Evolutionary conservation across 2,113 vertebrate species (phyloP).

Genomic region (Peromyscus leucopus): DNA sequence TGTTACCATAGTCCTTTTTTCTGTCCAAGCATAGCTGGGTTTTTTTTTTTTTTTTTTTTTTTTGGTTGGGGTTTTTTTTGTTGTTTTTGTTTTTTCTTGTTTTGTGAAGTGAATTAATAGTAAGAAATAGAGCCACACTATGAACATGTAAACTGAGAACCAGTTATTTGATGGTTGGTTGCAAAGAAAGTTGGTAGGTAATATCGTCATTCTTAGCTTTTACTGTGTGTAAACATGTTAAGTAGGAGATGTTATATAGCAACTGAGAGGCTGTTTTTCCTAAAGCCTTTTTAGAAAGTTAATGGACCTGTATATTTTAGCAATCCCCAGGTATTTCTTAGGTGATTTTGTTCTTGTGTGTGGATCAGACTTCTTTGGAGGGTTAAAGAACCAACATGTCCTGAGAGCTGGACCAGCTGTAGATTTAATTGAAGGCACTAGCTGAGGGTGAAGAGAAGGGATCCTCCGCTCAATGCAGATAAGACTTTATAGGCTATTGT

Average conservation of each 20-base stretch:
- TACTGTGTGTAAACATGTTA: not conserved
- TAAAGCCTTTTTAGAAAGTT: not conserved
- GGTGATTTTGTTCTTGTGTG: not conserved
- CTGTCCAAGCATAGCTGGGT: not conserved
- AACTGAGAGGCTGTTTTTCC: not conserved
- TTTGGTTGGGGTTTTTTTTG: too few species aligned
- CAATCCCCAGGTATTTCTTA: not conserved
- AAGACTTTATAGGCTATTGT: not conserved
- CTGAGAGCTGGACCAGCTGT: not conserved
- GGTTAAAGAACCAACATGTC: not conserved
- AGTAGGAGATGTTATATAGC: not conserved
- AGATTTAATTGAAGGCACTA: not conserved
- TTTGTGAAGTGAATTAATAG: slow-evolving; percentile 25
- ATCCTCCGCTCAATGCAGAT: not conserved
- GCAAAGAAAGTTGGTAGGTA: not conserved
- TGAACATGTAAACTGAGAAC: not conserved
- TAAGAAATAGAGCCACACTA: not conserved
- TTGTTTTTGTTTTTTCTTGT: not conserved
- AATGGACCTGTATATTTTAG: not conserved
- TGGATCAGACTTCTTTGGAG: not conserved
- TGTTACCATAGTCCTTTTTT: not conserved
- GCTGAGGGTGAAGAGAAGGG: not conserved
- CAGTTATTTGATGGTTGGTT: slow-evolving; percentile 4
- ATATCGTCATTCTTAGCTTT: not conserved
- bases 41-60: too few species aligned